Conservation (phyloP, 2,888 invertebrate species). For the Eristalis intricaria region DNA sequence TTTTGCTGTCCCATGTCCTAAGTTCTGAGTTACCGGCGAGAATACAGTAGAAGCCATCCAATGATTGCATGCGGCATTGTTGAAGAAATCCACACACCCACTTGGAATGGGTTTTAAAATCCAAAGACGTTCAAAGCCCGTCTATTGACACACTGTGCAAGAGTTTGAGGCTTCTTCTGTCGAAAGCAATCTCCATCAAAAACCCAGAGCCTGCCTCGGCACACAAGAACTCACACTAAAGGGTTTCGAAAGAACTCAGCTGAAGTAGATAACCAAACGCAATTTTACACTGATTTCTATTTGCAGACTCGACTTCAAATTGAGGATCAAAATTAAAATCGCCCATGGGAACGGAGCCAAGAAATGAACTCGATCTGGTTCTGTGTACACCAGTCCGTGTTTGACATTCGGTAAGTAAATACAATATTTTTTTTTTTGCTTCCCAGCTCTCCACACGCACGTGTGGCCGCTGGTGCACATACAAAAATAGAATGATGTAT, state of each 20-base stretch:
- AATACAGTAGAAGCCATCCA: neutral
- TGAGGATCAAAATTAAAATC: slow-evolving; percentile 57
- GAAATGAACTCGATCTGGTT: slow-evolving; percentile 50
- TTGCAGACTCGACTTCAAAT: slow-evolving; percentile 22
- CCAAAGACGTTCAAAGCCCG: neutral
- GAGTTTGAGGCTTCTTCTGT: neutral
- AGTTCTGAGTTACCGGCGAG: too few relatives aligned
- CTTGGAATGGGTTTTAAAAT: neutral
- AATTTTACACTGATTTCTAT: slow-evolving; percentile 12
- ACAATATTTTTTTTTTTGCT: slow-evolving; percentile 13
- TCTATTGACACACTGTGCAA: neutral
- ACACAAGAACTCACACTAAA: neutral
- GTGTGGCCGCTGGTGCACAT: neutral
- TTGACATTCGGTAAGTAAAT: slow-evolving; percentile 44
- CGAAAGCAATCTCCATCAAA: neutral
- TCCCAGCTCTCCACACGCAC: neutral
- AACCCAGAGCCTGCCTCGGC: neutral
- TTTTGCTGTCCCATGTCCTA: too few relatives aligned
- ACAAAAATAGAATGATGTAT: neutral
- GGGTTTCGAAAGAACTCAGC: neutral
- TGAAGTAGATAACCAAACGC: neutral
- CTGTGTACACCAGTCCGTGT: slow-evolving; percentile 30
- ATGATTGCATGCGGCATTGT: neutral
- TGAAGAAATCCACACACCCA: neutral
- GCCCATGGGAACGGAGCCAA: slow-evolving; percentile 14